phyloP scores from a whole-genome alignment of 2,113 vertebrate genomes.

The Notiomystis cincta region DNA sequence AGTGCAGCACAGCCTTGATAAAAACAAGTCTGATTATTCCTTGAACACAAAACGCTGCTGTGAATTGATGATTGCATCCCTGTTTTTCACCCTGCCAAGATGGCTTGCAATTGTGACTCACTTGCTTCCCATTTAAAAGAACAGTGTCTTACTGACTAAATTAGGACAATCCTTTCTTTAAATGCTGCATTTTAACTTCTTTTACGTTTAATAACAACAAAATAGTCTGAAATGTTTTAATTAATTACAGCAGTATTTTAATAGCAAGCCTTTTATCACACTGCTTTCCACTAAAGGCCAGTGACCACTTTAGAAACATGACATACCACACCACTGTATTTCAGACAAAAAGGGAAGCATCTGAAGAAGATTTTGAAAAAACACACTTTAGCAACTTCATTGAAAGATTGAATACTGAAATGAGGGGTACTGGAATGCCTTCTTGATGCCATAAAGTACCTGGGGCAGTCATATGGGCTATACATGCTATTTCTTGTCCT shows the following conservation, averaged over 20 bases:
- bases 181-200: background rate
- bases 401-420: background rate
- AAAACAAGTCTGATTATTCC: slow-evolving; percentile 44
- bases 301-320: background rate
- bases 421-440: background rate
- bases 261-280: background rate
- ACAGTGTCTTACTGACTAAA: background rate
- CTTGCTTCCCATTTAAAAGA: slow-evolving; percentile 10
- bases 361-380: background rate
- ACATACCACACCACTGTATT: background rate
- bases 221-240: background rate
- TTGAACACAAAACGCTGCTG: slow-evolving; percentile 45
- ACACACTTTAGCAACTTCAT: background rate
- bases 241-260: background rate
- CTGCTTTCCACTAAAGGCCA: background rate
- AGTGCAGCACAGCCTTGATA: background rate
- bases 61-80: slow-evolving; percentile 34
- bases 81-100: slow-evolving; percentile 28
- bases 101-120: slow-evolving; percentile 40
- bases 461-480: background rate
- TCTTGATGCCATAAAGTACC: background rate
- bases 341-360: background rate
- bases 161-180: background rate
- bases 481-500: background rate
- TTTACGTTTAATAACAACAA: background rate